phyloP scores from a whole-genome alignment of 2,113 vertebrate species.

The Sigmodon hispidus region DNA sequence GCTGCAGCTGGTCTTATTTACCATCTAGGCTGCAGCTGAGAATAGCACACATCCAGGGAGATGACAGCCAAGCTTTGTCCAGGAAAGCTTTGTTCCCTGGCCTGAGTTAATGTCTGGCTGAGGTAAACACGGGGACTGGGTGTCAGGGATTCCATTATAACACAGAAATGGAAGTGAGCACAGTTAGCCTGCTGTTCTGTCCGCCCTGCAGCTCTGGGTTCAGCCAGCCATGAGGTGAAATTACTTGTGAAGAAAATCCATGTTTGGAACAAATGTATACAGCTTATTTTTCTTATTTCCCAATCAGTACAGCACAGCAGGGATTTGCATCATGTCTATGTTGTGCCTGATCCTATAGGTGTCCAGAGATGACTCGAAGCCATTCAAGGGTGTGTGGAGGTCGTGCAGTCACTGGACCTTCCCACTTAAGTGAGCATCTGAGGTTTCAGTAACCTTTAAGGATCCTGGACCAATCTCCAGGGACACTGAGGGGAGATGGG shows the following conservation, averaged over 20 bases:
- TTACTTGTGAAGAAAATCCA: not conserved
- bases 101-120: not conserved
- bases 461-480: not conserved
- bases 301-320: not conserved
- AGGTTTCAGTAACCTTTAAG: not conserved
- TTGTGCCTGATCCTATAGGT: not conserved
- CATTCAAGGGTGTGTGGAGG: accelerated
- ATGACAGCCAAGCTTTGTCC: not conserved
- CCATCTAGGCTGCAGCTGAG: not conserved
- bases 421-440: too few species aligned
- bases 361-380: not conserved
- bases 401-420: too few species aligned
- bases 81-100: not conserved
- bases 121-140: not conserved
- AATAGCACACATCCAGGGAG: not conserved
- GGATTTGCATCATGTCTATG: too few species aligned
- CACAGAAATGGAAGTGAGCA: not conserved
- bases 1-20: not conserved
- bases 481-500: too few species aligned
- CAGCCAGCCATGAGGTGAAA: not conserved
- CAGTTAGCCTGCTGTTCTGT: not conserved
- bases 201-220: not conserved
- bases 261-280: not conserved
- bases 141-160: not conserved
- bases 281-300: not conserved